Percentiles rank a stretch among this genome's conserved stretches.
phyloP scores from a whole-genome alignment of 2,113 vertebrate species.

The Hemiscyllium ocellatum region DNA sequence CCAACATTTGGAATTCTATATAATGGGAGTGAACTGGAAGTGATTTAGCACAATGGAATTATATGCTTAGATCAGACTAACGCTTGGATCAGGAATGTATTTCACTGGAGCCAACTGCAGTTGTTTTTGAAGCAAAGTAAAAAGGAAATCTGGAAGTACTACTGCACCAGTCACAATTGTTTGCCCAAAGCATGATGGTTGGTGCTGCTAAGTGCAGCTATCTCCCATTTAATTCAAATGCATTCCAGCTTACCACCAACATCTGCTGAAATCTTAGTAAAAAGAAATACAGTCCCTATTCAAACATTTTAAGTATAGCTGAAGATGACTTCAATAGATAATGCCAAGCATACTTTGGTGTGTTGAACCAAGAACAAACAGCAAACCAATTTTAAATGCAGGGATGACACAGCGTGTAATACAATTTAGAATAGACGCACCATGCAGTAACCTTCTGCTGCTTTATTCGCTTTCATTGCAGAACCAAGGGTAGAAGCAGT shows the following conservation, averaged over 20 bases:
- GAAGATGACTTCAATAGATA: neutral
- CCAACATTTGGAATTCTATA: conserved; percentile 27
- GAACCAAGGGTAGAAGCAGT: conserved; percentile 8
- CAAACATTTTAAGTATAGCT: neutral
- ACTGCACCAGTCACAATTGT: conserved; percentile 18
- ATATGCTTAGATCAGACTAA: conserved; percentile 36
- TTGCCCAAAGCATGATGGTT: conserved; percentile 34
- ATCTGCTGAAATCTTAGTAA: neutral
- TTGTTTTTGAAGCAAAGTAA: conserved; percentile 18
- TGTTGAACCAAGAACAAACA: neutral
- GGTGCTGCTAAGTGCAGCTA: conserved; percentile 30
- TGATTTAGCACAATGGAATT: conserved; percentile 36
- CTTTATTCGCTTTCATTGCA: conserved; percentile 32
- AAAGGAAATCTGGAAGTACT: conserved; percentile 34
- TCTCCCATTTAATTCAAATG: conserved; percentile 34
- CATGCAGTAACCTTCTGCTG: neutral
- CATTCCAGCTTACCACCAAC: conserved; percentile 22
- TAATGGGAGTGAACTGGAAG: conserved; percentile 34
- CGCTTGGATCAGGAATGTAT: conserved; percentile 31
- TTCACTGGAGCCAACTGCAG: conserved; percentile 23
- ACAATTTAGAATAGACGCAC: neutral
- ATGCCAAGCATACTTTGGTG: neutral
- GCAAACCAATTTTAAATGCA: neutral
- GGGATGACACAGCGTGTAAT: neutral
- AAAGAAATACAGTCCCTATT: too few relatives aligned